Evolutionary conservation across 2,113 vertebrate genomes (phyloP).

Genomic region (Numida meleagris): DNA sequence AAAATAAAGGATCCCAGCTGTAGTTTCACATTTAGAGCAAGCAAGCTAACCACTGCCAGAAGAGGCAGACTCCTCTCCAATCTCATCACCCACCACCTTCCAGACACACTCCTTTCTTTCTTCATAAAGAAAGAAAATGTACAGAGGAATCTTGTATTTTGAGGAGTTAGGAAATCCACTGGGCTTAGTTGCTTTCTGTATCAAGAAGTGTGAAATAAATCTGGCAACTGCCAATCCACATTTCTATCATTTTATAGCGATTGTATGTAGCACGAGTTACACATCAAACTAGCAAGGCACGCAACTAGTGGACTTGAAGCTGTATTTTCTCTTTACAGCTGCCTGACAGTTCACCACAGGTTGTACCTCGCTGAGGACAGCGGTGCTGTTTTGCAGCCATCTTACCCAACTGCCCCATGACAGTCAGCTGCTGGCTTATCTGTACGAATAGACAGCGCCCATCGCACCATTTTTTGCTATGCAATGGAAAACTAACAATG

Average conservation of each 20-base stretch:
- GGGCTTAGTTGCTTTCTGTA: not conserved
- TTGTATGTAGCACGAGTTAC: rapidly evolving
- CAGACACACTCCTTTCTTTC: not conserved
- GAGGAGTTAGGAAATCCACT: not conserved
- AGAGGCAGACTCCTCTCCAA: not conserved
- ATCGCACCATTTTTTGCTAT: not conserved
- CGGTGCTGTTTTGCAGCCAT: too few species aligned
- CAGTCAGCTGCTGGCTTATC: not conserved
- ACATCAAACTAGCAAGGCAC: not conserved
- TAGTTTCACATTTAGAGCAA: not conserved
- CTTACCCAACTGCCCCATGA: not conserved
- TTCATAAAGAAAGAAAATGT: not conserved
- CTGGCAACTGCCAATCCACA: not conserved
- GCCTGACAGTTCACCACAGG: too few species aligned
- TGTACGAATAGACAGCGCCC: not conserved
- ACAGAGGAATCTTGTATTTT: not conserved
- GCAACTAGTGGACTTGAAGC: not conserved
- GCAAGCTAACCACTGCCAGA: not conserved
- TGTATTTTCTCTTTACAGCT: not conserved
- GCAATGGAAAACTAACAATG: not conserved
- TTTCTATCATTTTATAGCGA: not conserved
- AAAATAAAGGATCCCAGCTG: not conserved
- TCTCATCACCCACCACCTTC: not conserved
- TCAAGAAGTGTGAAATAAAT: not conserved
- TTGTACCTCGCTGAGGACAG: too few species aligned